These are phyloP conservation scores for Spheniscus mendiculus DNA, from an alignment of 2,113 vertebrate species.

Conservation along the genomic window DNA sequence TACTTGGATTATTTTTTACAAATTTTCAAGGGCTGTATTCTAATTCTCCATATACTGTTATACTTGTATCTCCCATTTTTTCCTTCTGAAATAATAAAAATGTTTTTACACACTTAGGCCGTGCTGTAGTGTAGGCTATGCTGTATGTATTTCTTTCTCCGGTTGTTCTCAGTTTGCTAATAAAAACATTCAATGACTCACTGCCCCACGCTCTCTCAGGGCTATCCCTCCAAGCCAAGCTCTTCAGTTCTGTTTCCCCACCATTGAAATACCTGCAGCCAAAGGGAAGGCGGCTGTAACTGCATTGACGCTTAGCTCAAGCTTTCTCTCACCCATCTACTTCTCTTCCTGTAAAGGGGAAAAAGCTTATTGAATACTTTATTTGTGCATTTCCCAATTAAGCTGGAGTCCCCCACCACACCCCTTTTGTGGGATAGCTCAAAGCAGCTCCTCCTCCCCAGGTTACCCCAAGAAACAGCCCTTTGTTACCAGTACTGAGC, in stretches of 20 bases:
- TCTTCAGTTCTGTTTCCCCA: neutral
- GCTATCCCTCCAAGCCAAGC: neutral
- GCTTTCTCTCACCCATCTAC: neutral
- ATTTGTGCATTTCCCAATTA: neutral
- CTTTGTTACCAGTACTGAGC: no score
- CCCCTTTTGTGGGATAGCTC: accelerated
- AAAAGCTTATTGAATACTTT: neutral
- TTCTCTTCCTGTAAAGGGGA: no score
- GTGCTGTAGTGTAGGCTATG: accelerated
- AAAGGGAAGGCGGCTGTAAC: neutral
- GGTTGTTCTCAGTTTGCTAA: neutral
- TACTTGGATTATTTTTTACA: neutral
- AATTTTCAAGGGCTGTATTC: neutral
- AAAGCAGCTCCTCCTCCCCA: neutral
- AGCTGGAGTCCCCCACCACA: no score
- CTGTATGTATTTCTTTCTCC: neutral
- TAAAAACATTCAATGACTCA: neutral
- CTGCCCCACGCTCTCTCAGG: no score
- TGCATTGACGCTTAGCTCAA: accelerated
- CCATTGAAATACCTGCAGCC: accelerated
- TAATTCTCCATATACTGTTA: neutral
- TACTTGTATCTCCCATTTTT: neutral
- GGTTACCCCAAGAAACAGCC: accelerated
- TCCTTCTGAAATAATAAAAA: neutral
- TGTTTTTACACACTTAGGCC: neutral